Base-by-base conservation (phyloP, 2,888 invertebrate species). In the Thecocarcelia acutangulata region DNA sequence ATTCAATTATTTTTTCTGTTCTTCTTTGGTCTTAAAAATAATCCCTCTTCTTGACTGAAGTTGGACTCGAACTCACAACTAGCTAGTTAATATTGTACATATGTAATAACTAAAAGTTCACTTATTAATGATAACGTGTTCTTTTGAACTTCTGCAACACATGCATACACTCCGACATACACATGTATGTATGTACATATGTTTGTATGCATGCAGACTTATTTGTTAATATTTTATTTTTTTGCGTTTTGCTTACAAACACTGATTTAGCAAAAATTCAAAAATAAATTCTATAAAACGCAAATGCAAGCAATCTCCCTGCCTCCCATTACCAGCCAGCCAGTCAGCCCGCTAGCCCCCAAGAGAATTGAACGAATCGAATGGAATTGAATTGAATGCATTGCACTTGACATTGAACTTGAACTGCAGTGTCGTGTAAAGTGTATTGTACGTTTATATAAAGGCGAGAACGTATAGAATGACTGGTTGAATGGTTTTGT, bases 351-450 rank as follows among this genome's bases (percentile, higher is more conserved):
- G 0, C 13, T n/a, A 40, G 42, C 17, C 17, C 17, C 17, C 19
- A 24, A 54, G 19, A 12, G 19, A 33, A 28, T 58, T 33, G 12
- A 54, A 64, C 46, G n/a, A 58, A 58, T 40, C n/a, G 42, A 33
- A 56, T 44, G 28, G 44, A 33, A 58, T 46, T 46, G 56, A 33
- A 69, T 58, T 77, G 48, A 77, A 70, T 81, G 63, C 74, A 86
- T 84, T 87, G 85, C 87, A 86, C 87, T 87, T 88, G 88, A 87
- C 88, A 88, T 88, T 88, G 88, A 88, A 88, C 88, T 88, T 88
- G 88, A 88, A 88, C 88, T 88, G 87, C 86, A 86, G 82, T 85
- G 84, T 61, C n/a, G 40, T 66, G 68, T 61, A 74, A 74, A 80
- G 79, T 70, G 83, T 80, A 81, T 69, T 79, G 72, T 72, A 74